A percentile compares a stretch with the other conserved stretches of the same genome.
These are phyloP conservation scores for Arvicanthis niloticus DNA, from an alignment of 2,113 vertebrate genomes.

Conservation along the genomic window DNA sequence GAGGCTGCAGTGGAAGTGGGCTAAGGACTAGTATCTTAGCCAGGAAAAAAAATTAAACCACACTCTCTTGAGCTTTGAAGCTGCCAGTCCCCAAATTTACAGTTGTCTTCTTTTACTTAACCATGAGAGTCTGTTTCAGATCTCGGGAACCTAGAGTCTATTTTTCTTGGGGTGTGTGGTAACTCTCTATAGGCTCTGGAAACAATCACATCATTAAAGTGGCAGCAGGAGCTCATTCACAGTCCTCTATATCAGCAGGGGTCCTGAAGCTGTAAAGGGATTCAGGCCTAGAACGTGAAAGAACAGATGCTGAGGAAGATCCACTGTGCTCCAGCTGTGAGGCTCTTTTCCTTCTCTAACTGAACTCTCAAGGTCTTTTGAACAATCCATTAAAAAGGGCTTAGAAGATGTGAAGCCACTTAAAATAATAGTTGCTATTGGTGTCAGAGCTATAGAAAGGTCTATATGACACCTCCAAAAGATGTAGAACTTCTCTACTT, in stretches of 20 bases:
- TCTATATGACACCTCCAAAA: neutral
- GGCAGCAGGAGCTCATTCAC: conserved; percentile 9
- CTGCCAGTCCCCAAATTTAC: conserved; percentile 60
- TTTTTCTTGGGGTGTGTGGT: conserved; percentile 25
- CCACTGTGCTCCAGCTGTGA: neutral
- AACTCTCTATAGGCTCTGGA: conserved; percentile 63
- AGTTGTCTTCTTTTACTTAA: conserved; percentile 65
- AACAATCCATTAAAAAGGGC: neutral
- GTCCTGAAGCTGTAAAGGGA: neutral
- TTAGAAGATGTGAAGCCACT: neutral
- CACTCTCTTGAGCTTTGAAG: conserved; percentile 68
- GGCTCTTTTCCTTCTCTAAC: neutral
- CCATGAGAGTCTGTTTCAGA: conserved; percentile 69
- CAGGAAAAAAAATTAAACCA: conserved; percentile 63
- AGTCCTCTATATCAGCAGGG: neutral
- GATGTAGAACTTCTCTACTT: conserved; percentile 32
- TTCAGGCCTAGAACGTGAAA: neutral
- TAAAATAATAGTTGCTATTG: conserved; percentile 56
- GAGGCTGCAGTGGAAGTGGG: conserved; percentile 31
- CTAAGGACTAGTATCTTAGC: conserved; percentile 67
- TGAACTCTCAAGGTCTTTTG: neutral
- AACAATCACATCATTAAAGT: conserved; percentile 8
- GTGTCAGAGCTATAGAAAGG: conserved; percentile 47
- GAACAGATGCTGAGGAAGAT: neutral
- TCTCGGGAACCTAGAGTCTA: conserved; percentile 54